Evolutionary conservation across 2,113 vertebrate species (phyloP), one percentile per base, ranked within the genome.

Genomic region (Apistogramma diplotaenia): DNA sequence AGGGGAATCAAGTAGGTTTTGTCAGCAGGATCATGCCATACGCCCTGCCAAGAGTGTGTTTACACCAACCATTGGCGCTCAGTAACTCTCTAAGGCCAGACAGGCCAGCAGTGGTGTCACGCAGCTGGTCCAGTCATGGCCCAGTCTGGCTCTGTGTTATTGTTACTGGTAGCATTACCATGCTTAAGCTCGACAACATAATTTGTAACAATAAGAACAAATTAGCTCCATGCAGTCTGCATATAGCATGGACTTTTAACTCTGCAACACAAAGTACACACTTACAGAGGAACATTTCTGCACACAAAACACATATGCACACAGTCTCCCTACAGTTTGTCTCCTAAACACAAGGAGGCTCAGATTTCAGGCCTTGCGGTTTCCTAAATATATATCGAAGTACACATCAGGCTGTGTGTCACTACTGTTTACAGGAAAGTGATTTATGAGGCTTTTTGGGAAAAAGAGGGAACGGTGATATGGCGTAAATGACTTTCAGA

Each of bases 401-500:
- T 93, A 93, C 90, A 94, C 93, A 96, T 95, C 94, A 88, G 94
- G 88, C 91, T 92, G 76, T 13, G 75, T 94, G 95, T 95, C 95
- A 95, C 92, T 89, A 84, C 89, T 96, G 93, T 95, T 96, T 96
- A 95, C 93, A 95, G 89, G 87, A 94, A 92, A 89, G 89, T 95
- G 95, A 96, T 96, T 95, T 94, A 96, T 95, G 94, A 87, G 92
- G 87, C 87, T 91, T 91, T 94, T 78, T 91, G 76, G 71, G 78
- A 71, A 78, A 79, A 83, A 75, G 74, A 86, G 60, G 59, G 75
- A 93, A 86, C 73, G 75, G 67, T 83, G 85, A 92, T 91, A 90
- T 65, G 82, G 79, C 83, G 54, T 88, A 78, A 90, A 74, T 74
- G 81, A 84, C 74, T 90, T 83, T 91, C 76, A 86, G 85, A 84